Evolutionary conservation across 1,140 invertebrate species (phyloP).

Genomic region (Limonius californicus): DNA sequence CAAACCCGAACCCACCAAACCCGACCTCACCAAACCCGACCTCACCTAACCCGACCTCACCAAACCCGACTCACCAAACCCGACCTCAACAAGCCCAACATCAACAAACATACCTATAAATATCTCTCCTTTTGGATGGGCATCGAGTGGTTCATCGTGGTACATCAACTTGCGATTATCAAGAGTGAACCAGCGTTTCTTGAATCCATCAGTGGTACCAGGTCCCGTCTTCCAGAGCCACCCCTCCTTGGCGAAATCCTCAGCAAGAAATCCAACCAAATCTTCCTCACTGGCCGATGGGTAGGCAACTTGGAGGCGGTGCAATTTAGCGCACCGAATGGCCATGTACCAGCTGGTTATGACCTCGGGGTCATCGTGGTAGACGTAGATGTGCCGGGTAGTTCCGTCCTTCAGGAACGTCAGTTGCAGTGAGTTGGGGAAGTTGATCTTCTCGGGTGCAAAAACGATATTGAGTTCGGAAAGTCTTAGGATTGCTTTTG

Average conservation of each 20-base stretch:
- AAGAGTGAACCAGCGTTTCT: slow-evolving; percentile 84
- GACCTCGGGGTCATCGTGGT: slow-evolving; percentile 78
- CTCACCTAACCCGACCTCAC: too few relatives aligned
- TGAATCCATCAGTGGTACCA: slow-evolving; percentile 70
- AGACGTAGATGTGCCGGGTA: slow-evolving; percentile 83
- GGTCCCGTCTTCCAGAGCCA: slow-evolving; percentile 90
- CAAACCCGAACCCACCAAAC: too few relatives aligned
- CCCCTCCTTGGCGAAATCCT: slow-evolving; percentile 80
- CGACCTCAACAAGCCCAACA: too few relatives aligned
- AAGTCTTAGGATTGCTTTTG: slow-evolving; percentile 77
- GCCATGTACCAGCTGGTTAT: slow-evolving; percentile 88
- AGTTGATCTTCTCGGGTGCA: slow-evolving; percentile 77
- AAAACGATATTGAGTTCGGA: slow-evolving; percentile 83
- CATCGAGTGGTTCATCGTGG: slow-evolving; percentile 78
- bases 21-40: too few relatives aligned
- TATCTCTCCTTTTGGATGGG: slow-evolving; percentile 87
- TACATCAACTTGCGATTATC: slow-evolving; percentile 89
- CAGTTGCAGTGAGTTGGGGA: slow-evolving; percentile 76
- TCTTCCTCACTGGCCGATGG: slow-evolving; percentile 75
- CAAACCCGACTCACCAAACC: too few relatives aligned
- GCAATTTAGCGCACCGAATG: slow-evolving; percentile 80
- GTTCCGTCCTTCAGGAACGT: slow-evolving; percentile 78
- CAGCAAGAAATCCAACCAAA: slow-evolving; percentile 67
- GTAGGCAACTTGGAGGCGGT: slow-evolving; percentile 77
- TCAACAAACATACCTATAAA: too few relatives aligned